phyloP scores from a whole-genome alignment of 64 coral and sea anemone genomes.

The Hydrozoanthus tunicans region DNA sequence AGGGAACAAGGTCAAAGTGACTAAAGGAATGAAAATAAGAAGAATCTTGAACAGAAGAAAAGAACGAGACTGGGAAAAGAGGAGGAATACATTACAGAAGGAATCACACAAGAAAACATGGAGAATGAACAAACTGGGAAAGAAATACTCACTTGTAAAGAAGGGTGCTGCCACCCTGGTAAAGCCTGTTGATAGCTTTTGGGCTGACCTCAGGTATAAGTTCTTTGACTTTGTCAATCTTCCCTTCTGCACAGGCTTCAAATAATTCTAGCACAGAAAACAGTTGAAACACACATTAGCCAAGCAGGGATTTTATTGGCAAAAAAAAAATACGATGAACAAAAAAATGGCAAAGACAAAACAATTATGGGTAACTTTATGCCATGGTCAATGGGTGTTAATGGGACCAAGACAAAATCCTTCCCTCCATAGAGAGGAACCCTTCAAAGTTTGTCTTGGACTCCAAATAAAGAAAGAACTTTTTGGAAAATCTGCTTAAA shows the following conservation, averaged over 20 bases:
- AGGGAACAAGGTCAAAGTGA: not conserved
- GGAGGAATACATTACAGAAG: not conserved
- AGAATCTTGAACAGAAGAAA: not conserved
- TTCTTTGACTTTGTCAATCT: constrained; percentile 70
- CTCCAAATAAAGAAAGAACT: too few relatives aligned
- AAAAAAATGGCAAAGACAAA: too few relatives aligned
- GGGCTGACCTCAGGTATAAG: constrained; percentile 65
- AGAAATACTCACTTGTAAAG: constrained; percentile 77
- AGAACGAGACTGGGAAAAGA: not conserved
- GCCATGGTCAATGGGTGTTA: too few relatives aligned
- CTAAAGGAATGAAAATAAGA: not conserved
- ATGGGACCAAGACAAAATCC: too few relatives aligned
- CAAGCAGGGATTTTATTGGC: too few relatives aligned
- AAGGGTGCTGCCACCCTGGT: constrained; percentile 75
- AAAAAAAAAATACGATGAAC: too few relatives aligned
- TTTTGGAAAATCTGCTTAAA: too few relatives aligned
- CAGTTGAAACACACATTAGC: not conserved
- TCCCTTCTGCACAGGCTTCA: constrained; percentile 68
- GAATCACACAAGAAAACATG: not conserved
- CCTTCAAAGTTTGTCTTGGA: too few relatives aligned
- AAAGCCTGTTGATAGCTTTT: constrained; percentile 58
- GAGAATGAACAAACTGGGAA: not conserved
- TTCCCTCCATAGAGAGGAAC: too few relatives aligned
- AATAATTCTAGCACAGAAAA: constrained; percentile 73
- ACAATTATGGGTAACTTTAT: too few relatives aligned